Base-by-base conservation (phyloP, 53 echinoderm and acorn worm species). In the Temnopleurus reevesii region DNA sequence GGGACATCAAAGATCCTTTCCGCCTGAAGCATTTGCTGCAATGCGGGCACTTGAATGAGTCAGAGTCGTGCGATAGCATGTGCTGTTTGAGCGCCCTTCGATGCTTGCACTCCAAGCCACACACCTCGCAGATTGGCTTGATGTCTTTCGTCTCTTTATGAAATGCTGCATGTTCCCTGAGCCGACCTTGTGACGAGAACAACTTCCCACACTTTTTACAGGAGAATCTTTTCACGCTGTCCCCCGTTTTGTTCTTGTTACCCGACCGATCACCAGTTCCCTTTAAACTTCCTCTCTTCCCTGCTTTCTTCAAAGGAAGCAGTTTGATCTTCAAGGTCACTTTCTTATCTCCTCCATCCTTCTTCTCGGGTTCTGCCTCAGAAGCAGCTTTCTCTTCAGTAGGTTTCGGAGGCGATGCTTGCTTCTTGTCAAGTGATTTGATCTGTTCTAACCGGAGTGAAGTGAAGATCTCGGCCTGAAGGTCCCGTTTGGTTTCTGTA, bases 71-170 rank as follows among this genome's bases (percentile, higher is more conserved):
- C 0, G 83, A 83, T 9, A 83, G 55, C 83, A 83, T 83, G 65
- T 87, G 88, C 21, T 66, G 88, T 5, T 64, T 87, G 23, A 87
- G 49, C 4, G 88, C 71, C 47, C 66, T 29, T 5, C 36, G 64
- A 51, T 87, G 46, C 51, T 64, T 66, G 34, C 88, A 87, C 26
- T 87, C 88, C 10, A 87, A 36, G 3, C 88, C 88, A 87, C 88
- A 87, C 10, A 66, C 51, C 30, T 65, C 66, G 8, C 71, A 66
- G 88, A 66, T 33, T 3, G 88, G 88, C 10, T 71, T 87, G 53
- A 71, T 34, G 31, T 66, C 55, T 23, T 53, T 65, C 29, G 71
- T 87, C 53, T 66, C 71, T n/a, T 87, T 27, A 35, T 87, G 88
- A 35, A 87, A 87, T 0, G 88, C 65, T n/a, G 65, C 24, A 30